Evolutionary conservation across 2,113 vertebrate species (phyloP), one percentile per base, ranked within the genome.

Genomic region (Potamarius usumacintae): DNA sequence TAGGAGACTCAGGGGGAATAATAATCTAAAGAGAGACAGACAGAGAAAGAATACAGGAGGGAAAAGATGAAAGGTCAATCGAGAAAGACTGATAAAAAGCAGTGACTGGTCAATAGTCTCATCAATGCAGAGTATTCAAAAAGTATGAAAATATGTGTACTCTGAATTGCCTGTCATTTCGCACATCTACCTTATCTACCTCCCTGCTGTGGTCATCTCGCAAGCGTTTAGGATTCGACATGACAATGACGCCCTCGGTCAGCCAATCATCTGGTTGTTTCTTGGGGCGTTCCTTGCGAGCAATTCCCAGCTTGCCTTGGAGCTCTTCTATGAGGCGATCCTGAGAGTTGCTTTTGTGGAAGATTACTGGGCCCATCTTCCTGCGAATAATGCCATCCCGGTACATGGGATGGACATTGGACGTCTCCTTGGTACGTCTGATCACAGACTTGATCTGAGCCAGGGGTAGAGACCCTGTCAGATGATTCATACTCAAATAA

Each of bases 381-480:
- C 95, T 96, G 85, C 98, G 97, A 63, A 96, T 96, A 79, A 95
- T 96, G 82, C 95, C 95, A 5, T 99, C 97, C 18, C 97, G 96
- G 92, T 94, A 97, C 98, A 99, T 98, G 77, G 98, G 98, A 88
- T 99, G 98, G 25, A 97, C 96, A 5, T 99, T 97, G 18, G 95
- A 87, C 0, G 95, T 96, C 94, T 99, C 97, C 94, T 97, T 98
- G 53, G 98, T 99, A 93, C 98, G 97, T 92, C 96, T 97, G 90
- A 99, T 99, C 92, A 99, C 96, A 52, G 97, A 97, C 81, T 98
- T 97, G 88, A 99, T 96, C 98, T 99, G 92, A 90, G 92, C n/a
- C 72, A 83, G 65, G 55, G 62, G 83, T 85, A 90, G 87, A 52
- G 90, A 90, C 11, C 67, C 91, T 15, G 81, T 89, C 83, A 90